Evolutionary conservation across 2,113 vertebrate species (phyloP), one percentile per base, ranked within the genome.

Genomic region (Reinhardtius hippoglossoides): DNA sequence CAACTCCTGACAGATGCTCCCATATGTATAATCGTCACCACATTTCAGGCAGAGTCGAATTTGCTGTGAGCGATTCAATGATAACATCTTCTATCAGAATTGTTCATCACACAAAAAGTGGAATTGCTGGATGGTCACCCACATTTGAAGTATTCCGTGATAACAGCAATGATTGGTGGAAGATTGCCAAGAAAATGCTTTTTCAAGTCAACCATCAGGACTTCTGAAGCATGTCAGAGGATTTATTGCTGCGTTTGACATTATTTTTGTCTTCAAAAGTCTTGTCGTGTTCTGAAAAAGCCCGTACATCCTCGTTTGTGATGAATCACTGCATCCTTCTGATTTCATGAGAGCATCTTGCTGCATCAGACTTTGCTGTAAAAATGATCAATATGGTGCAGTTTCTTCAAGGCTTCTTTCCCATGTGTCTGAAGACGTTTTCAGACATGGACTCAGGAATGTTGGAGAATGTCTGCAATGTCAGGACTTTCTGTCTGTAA

Each of bases 31-130:
- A 27, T 40, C 44, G 80, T 71, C 70, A 67, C 46, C 16, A 20
- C 27, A 48, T 60, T 52, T 71, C 12, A 64, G 60, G 15, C 20
- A 23, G 71, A 7, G 48, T 58, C 23, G 40, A 42, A 23, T 44
- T 71, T 46, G 46, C 69, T 70, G 26, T 37, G 48, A 54, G 57
- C 40, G 37, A 44, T 63, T 15, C 56, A 37, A 21, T 3, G 26
- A 71, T 67, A 56, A 24, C 26, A 68, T 76, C 62, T 67, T 23
- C 26, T 27, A 56, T 68, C 55, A 54, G 23, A 57, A 66, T 27
- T 57, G 61, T 21, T 76, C 10, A 35, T 65, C 37, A 63, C 26
- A 56, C 40, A 24, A 26, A 64, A 40, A 0, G 4, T 12, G 61
- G 48, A 10, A 27, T 40, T 42, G 48, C 16, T 35, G 63, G 67